Evolutionary conservation across 2,797 vertebrate species (phyloP), one percentile per base, ranked within the genome.

Genomic region (Rhincodon typus): DNA sequence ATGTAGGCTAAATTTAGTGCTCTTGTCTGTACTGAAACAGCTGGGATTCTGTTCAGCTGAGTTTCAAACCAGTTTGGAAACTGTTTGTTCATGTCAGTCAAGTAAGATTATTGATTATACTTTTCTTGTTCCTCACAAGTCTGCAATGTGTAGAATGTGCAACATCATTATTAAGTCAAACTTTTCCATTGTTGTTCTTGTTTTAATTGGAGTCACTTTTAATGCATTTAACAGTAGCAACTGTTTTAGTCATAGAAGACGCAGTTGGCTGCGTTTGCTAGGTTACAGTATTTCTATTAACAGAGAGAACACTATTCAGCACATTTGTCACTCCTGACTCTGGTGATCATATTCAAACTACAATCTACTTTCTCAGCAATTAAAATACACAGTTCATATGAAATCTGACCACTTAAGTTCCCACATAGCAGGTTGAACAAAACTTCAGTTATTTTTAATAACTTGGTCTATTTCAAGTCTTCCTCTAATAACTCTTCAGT

Each of bases 1-100:
- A 77, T 77, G 84, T 96, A 97, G 96, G 91, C 96, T 97, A 97
- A 97, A 97, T 97, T 96, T 97, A 97, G 96, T 96, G 86, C 95
- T 96, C 90, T 96, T 96, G 34, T 96, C 96, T 96, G 34, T 96
- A 96, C 94, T 86, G 96, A 94, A 95, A 96, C 95, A 97, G 95
- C 74, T 96, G 25, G n/a, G 3, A 96, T 96, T 95, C 86, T 96
- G 96, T 97, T 96, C 72, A 96, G 94, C 96, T 96, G 91, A 96
- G 96, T 95, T 77, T 74, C 96, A 79, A 96, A 96, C 95, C 97
- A 95, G 88, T 96, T 94, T 96, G 96, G 95, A 88, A 53, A 62
- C 96, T 96, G 66, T 96, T 38, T 96, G 96, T 96, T 97, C 96
- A 87, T 96, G 96, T 96, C 95, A 96, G 96, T 95, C 95, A 96